Conservation (phyloP, 2,113 vertebrate genomes). For the Struthidea cinerea region DNA sequence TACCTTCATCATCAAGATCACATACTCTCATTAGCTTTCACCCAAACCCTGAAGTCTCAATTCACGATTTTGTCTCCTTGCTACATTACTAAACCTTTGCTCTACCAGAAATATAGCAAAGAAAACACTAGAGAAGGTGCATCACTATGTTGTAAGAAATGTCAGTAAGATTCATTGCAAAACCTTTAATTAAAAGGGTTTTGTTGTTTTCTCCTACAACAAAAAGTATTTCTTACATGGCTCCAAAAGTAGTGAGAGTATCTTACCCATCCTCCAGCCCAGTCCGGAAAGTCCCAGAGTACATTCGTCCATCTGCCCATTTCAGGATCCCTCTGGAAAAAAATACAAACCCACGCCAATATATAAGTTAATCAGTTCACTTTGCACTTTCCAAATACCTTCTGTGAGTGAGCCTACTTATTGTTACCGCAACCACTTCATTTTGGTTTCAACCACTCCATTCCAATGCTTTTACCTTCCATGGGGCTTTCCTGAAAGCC, state of each 20-base stretch:
- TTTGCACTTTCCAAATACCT: not conserved
- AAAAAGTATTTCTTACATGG: not conserved
- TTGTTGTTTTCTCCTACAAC: not conserved
- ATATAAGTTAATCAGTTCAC: not conserved
- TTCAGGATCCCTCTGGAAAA: conserved; percentile 84
- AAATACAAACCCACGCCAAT: not conserved
- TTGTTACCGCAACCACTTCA: not conserved
- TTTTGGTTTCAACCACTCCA: not conserved
- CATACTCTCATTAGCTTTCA: not conserved
- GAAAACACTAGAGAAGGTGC: not conserved
- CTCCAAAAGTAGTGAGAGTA: not conserved
- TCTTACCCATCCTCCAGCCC: conserved; percentile 94
- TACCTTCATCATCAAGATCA: not conserved
- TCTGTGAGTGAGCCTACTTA: not conserved
- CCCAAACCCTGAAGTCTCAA: not conserved
- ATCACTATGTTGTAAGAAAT: not conserved
- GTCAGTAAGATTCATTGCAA: not conserved
- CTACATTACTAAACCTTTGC: not conserved
- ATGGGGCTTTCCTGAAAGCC: conserved; percentile 90
- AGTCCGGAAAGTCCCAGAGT: conserved; percentile 89
- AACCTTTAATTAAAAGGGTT: not conserved
- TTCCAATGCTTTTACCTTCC: conserved; percentile 79
- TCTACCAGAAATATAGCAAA: not conserved
- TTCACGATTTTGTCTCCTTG: not conserved
- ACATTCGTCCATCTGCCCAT: conserved; percentile 91